Percentiles rank a stretch among this genome's conserved stretches.
These are phyloP conservation scores for Eremophila alpestris DNA, from an alignment of 2,797 vertebrate genomes.

Conservation along the genomic window DNA sequence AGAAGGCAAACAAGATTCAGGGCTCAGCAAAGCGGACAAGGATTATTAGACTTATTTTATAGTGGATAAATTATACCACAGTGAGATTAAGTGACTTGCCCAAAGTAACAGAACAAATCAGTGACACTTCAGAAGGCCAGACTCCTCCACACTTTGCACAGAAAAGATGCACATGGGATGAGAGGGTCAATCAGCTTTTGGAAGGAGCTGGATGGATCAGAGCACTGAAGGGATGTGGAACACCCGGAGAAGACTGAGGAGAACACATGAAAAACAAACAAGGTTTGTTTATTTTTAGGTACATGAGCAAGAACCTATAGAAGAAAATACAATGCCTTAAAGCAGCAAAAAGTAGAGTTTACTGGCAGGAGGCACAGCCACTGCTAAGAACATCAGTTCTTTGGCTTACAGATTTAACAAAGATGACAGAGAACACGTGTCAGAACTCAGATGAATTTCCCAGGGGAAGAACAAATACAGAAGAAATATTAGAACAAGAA, in stretches of 20 bases:
- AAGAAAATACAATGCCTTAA: background rate
- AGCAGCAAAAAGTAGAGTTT: background rate
- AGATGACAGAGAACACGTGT: conserved; percentile 64
- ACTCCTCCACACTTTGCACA: background rate
- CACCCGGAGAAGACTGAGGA: background rate
- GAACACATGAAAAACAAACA: background rate
- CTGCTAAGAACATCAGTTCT: background rate
- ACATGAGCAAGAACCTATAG: background rate
- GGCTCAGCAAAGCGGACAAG: conserved; percentile 64
- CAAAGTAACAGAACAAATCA: conserved; percentile 47
- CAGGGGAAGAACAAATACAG: conserved; percentile 51
- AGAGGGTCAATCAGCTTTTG: background rate
- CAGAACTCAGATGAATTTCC: conserved; percentile 67
- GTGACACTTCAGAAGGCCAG: conserved; percentile 5
- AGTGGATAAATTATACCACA: conserved; percentile 57
- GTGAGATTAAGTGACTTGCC: conserved; percentile 59
- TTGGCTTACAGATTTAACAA: conserved; percentile 58
- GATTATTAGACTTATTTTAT: conserved; percentile 68
- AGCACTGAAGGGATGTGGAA: background rate
- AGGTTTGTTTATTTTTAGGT: background rate
- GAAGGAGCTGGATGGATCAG: background rate
- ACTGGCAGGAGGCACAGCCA: background rate
- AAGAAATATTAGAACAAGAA: conserved; percentile 57
- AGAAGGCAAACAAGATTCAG: conserved; percentile 68
- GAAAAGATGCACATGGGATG: background rate